Evolutionary conservation across 2,797 vertebrate genomes (phyloP).

Genomic region (Streptopelia turtur): DNA sequence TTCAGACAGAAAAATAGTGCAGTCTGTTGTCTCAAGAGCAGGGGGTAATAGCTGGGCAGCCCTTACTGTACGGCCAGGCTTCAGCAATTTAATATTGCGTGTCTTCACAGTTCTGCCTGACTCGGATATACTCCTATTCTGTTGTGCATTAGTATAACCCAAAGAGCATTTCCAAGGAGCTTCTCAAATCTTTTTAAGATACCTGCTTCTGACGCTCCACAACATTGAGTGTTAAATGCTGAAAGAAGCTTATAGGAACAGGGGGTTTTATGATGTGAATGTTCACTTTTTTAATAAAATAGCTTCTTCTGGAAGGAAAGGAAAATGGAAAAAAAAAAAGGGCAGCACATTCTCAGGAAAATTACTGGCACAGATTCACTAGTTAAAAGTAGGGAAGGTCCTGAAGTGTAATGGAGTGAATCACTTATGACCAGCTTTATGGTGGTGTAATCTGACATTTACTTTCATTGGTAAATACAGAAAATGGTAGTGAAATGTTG

Average conservation of each 20-base stretch:
- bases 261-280: background rate
- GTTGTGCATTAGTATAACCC: background rate
- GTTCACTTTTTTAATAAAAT: background rate
- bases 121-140: background rate
- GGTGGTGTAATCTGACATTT: conserved; percentile 70
- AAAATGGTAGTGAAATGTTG: conserved; percentile 69
- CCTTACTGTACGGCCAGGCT: background rate
- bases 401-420: conserved; percentile 64
- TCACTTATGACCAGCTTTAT: conserved; percentile 69
- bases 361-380: background rate
- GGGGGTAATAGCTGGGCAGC: background rate
- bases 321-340: background rate
- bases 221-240: background rate
- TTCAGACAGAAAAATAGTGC: background rate
- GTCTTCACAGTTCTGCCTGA: background rate
- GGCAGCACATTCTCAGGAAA: background rate
- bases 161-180: conserved; percentile 7
- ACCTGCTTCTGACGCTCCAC: background rate
- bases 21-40: background rate
- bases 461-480: conserved; percentile 72
- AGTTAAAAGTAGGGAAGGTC: conserved; percentile 50
- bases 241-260: background rate
- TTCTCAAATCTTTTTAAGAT: background rate
- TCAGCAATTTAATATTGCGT: background rate
- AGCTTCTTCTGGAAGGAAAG: background rate